Evolutionary conservation across 2,113 vertebrate genomes (phyloP), one percentile per base, ranked within the genome.

Genomic region (Setophaga coronata): DNA sequence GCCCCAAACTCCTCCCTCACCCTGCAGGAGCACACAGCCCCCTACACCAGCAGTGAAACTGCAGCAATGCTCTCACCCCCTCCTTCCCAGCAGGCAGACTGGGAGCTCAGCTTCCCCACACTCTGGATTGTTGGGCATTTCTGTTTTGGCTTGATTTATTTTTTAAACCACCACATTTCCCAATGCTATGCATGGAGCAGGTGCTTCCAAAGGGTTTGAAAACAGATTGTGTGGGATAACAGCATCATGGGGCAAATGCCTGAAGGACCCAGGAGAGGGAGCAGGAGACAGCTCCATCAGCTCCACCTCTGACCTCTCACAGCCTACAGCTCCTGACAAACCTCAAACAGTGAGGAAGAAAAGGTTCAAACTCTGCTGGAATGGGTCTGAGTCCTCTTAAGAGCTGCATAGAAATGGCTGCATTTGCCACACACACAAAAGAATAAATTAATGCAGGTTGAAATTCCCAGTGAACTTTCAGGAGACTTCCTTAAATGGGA

Each of bases 231-330:
- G 53, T 69, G 61, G 51, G 54, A 78, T 50, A 73, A 89, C 60
- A 61, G 56, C 69, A 78, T 2, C 38, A 53, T 1, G 14, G 94
- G 89, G 69, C 87, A 95, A 91, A 74, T 10, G 28, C 74, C 13
- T 51, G 12, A 54, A 64, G 12, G 40, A 66, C 79, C 60, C 66
- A 3, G 84, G 90, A 93, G 86, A 93, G 71, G 77, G 94, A 94
- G 91, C 91, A 90, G 28, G 58, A 93, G 82, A 57, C 77, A 78
- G 34, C 18, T 67, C n/a, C 56, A 74, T 65, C 47, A 78, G n/a
- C 15, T 66, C 33, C 54, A 73, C 62, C 40, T 61, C 67, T 33
- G 45, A 31, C 2, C 26, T 51, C 51, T 34, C 62, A 17, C 34
- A 47, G 71, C 3, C 83, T 10, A 18, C 45, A 78, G n/a, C 13